Percentiles rank a stretch among this genome's conserved stretches.
These are phyloP conservation scores for Mystacides longicornis DNA, from an alignment of 2,888 invertebrate genomes.

Conservation along the genomic window DNA sequence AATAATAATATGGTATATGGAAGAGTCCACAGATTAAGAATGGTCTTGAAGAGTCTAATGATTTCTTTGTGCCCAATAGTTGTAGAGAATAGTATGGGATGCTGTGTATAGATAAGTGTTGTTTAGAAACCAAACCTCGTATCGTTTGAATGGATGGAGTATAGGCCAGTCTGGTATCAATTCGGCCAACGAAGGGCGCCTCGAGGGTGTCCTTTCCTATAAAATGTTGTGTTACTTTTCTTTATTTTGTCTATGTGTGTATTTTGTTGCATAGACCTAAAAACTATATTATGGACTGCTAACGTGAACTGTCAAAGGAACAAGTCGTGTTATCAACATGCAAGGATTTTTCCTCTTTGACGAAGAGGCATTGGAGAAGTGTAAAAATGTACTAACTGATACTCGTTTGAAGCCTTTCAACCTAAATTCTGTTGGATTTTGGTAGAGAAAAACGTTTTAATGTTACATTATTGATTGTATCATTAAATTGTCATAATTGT, in stretches of 20 bases:
- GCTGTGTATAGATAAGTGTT: neutral
- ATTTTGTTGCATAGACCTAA: neutral
- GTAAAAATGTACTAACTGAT: no score
- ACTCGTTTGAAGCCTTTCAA: no score
- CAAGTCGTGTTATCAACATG: no score
- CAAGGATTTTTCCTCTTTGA: no score
- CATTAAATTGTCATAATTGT: no score
- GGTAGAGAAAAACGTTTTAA: no score
- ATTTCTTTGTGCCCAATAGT: neutral
- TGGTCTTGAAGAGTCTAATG: neutral
- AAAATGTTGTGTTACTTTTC: slow-evolving; percentile 12
- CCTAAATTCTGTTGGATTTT: no score
- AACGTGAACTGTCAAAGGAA: no score
- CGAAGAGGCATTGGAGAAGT: no score
- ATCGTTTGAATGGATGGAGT: slow-evolving; percentile 73
- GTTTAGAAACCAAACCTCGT: slow-evolving; percentile 66
- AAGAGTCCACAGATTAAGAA: neutral
- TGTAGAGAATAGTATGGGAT: neutral
- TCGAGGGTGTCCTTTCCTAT: slow-evolving; percentile 36
- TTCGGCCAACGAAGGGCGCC: slow-evolving; percentile 87
- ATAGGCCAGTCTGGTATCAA: slow-evolving; percentile 95
- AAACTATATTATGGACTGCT: no score
- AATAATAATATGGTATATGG: neutral
- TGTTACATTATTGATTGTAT: no score
- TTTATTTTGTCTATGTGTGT: neutral